These are phyloP conservation scores for Drosophila punjabiensis DNA, from an alignment of 1,140 invertebrate species.

Conservation along the genomic window DNA sequence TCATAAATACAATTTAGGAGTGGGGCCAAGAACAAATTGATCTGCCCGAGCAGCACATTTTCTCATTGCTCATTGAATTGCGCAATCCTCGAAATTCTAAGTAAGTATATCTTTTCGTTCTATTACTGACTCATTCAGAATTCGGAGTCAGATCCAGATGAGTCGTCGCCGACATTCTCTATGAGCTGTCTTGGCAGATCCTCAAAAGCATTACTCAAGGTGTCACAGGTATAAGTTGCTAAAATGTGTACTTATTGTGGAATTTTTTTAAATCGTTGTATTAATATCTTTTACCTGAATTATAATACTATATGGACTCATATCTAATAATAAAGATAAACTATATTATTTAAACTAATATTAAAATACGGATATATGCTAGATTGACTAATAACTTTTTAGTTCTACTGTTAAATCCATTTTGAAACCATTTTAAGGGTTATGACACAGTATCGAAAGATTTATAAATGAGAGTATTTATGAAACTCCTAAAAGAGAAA, in stretches of 20 bases:
- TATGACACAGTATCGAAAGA: too few species aligned
- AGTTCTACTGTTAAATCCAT: too few species aligned
- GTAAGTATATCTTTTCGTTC: constrained; percentile 22
- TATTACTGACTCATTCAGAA: constrained; percentile 14
- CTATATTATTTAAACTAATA: too few species aligned
- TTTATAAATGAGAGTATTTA: too few species aligned
- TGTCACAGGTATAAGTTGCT: not conserved
- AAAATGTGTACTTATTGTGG: not conserved
- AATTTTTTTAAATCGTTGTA: not conserved
- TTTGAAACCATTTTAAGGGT: too few species aligned
- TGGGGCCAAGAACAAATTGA: constrained; percentile 37
- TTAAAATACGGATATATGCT: too few species aligned
- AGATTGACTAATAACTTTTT: too few species aligned
- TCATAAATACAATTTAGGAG: constrained; percentile 53
- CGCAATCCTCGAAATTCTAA: constrained; percentile 35
- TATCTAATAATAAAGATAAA: not conserved
- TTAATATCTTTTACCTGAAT: not conserved
- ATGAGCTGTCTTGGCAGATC: constrained; percentile 31
- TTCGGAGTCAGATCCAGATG: constrained; percentile 15
- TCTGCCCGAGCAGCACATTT: constrained; percentile 20
- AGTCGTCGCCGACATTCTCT: constrained; percentile 13
- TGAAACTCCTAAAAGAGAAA: too few species aligned
- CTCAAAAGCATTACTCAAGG: constrained; percentile 31
- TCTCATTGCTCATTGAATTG: constrained; percentile 43
- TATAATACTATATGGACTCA: not conserved